Evolutionary conservation across 2,113 vertebrate species (phyloP).

Genomic region (Tragelaphus buxtoni): DNA sequence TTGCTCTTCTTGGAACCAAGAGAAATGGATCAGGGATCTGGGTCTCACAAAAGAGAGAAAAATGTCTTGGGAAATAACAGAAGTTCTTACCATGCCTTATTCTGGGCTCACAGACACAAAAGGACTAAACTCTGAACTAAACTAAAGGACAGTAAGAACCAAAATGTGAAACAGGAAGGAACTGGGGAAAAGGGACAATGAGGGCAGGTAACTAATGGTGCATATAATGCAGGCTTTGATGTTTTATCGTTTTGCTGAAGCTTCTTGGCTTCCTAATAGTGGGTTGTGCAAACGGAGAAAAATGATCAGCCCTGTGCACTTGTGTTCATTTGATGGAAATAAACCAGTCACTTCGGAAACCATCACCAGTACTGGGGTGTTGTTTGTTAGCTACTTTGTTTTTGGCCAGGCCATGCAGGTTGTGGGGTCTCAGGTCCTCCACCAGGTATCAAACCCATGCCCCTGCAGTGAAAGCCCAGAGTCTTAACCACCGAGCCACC

Average conservation of each 20-base stretch:
- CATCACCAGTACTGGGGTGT: not conserved
- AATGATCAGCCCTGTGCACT: not conserved
- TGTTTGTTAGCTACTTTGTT: not conserved
- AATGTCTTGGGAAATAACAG: not conserved
- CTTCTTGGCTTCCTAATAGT: not conserved
- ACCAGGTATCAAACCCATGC: not conserved
- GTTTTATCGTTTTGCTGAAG: not conserved
- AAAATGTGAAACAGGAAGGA: not conserved
- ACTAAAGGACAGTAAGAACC: not conserved
- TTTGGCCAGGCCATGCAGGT: not conserved
- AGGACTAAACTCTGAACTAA: not conserved
- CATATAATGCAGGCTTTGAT: rapidly evolving
- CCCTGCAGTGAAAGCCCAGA: not conserved
- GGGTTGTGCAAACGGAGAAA: not conserved
- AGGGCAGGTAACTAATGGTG: not conserved
- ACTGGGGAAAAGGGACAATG: rapidly evolving
- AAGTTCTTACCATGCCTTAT: not conserved
- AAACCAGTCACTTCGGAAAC: not conserved
- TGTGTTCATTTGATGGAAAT: not conserved
- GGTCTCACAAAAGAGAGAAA: not conserved
- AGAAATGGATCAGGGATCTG: not conserved
- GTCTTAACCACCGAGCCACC: not conserved
- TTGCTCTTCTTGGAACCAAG: not conserved
- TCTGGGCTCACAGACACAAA: not conserved
- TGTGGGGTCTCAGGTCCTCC: not conserved